Base-by-base conservation (phyloP, 1,140 invertebrate species). In the Microvelia longipes region DNA sequence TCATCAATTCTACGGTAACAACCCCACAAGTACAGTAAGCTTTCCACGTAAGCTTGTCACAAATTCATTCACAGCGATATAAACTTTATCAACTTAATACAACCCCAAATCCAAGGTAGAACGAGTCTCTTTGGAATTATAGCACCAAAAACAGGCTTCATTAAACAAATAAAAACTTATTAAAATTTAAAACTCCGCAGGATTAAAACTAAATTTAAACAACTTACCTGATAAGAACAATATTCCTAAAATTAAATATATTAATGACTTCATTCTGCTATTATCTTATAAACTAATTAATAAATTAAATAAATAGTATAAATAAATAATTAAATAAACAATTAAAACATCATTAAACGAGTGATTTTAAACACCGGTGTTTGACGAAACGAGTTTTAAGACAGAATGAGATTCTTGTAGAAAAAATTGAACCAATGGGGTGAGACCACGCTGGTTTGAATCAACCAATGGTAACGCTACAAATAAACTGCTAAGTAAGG, bases 181-280 rank as follows among this genome's bases (percentile, higher is more conserved):
- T 13, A 64, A 13, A 13, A 64, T 15, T 26, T 64, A 24, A 64
- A 64, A 64, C 24, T 24, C 11, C 11, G 24, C 2, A 50, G 66
- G 28, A 67, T 65, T 68, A 69, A n/a, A 65, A 67, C 60, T 14
- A 68, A 69, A 65, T 24, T 67, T 61, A 71, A 73, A 70, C 15
- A 66, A 75, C 76, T 81, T 78, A 86, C 85, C 85, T 70, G 81
- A 74, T 24, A 85, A 69, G 28, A 86, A 75, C 72, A 85, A 77
- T 68, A 84, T 73, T 25, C 80, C 79, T 2, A 83, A 72, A 35
- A 82, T 68, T 67, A 81, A 73, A 73, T 82, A 76, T 67, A 83
- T 70, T 62, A 82, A 80, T 72, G 83, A 81, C 76, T 81, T 86
- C 85, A 86, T 86, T 74, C 70, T 67, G 61, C 70, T 28, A 27